Conservation (phyloP, 2,888 invertebrate species). For the Blastobasis lacticolella region DNA sequence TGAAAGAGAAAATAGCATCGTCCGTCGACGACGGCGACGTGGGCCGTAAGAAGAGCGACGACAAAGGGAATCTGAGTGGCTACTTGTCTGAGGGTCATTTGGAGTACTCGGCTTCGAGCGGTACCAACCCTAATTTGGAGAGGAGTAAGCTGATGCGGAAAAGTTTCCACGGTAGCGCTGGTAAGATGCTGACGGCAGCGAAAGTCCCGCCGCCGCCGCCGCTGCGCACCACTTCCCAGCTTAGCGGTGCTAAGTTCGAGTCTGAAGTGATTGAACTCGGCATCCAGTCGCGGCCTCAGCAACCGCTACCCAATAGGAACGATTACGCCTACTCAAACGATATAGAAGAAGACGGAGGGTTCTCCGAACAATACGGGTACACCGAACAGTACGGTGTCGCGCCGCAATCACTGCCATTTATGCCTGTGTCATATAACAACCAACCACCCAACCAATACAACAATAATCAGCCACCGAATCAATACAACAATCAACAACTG, state of each 20-base stretch:
- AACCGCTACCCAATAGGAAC: constrained; percentile 44
- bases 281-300: constrained; percentile 55
- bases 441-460: constrained; percentile 45
- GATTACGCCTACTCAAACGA: constrained; percentile 39
- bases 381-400: constrained; percentile 70
- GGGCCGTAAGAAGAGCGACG: constrained; percentile 77
- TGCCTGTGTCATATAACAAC: constrained; percentile 68
- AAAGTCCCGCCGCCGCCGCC: constrained; percentile 92
- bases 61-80: constrained; percentile 79
- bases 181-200: constrained; percentile 85
- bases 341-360: constrained; percentile 62
- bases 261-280: constrained; percentile 68
- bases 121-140: constrained; percentile 87
- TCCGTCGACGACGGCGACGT: constrained; percentile 86
- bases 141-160: constrained; percentile 91
- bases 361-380: constrained; percentile 59
- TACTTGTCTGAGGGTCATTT: constrained; percentile 91
- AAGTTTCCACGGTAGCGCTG: constrained; percentile 89
- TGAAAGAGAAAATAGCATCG: constrained; percentile 55
- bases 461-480: too few relatives aligned
- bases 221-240: constrained; percentile 88
- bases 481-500: not conserved
- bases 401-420: constrained; percentile 77
- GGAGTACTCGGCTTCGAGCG: constrained; percentile 79
- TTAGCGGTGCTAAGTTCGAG: constrained; percentile 79